Percentiles rank a stretch among this genome's conserved stretches.
These are phyloP conservation scores for Denticeps clupeoides DNA, from an alignment of 2,797 vertebrate genomes.

Conservation along the genomic window DNA sequence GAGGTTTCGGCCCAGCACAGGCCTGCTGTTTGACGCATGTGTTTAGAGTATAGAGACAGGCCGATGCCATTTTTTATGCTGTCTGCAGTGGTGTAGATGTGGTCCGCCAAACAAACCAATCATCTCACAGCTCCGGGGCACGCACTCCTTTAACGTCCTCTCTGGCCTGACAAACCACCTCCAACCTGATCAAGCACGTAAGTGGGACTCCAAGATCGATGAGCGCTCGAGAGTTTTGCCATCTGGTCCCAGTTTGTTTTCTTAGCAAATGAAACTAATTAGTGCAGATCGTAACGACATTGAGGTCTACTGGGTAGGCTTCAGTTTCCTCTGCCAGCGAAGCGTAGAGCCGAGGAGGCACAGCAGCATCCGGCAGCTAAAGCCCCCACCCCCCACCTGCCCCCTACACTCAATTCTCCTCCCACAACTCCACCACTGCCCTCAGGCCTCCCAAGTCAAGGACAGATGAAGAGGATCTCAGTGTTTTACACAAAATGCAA, in stretches of 20 bases:
- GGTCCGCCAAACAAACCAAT: conserved; percentile 7
- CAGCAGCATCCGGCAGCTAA: conserved; percentile 8
- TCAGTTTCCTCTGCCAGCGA: conserved; percentile 40
- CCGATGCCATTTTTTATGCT: background rate
- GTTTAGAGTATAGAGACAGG: too few relatives aligned
- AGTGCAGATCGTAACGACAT: conserved; percentile 50
- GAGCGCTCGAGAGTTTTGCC: conserved; percentile 48
- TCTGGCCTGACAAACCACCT: conserved; percentile 17
- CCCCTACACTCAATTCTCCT: conserved; percentile 3
- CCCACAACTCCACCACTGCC: conserved; percentile 2
- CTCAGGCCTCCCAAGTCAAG: background rate
- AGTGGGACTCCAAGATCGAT: conserved; percentile 57
- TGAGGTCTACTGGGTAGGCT: conserved; percentile 41
- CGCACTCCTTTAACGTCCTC: conserved; percentile 14
- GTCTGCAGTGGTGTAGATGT: background rate
- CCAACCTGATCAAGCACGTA: conserved; percentile 34
- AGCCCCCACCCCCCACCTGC: conserved; percentile 13
- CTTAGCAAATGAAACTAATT: conserved; percentile 62
- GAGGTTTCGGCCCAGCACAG: too few relatives aligned
- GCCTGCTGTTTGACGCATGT: too few relatives aligned
- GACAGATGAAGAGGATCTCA: too few relatives aligned
- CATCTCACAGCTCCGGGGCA: conserved; percentile 12
- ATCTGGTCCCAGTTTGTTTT: conserved; percentile 64
- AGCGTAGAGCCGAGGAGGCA: conserved; percentile 25
- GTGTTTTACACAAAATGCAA: too few relatives aligned